Percentiles rank a stretch among this genome's conserved stretches.
phyloP scores from a whole-genome alignment of 2,113 vertebrate species.

The Rhagologus leucostigma region DNA sequence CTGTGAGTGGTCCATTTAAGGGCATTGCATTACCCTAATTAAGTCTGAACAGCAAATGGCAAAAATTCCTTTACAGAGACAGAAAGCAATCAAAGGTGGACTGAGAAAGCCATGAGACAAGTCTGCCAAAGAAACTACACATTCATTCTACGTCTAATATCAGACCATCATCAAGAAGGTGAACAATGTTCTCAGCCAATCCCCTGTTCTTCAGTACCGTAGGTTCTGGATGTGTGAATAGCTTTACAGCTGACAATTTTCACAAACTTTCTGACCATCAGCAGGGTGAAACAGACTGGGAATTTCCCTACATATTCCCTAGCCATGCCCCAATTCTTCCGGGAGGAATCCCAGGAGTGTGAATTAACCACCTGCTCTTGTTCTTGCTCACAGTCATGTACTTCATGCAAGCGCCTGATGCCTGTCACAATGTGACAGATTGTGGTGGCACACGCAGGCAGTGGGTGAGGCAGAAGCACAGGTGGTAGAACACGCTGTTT shows the following conservation, averaged over 20 bases:
- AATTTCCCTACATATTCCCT: neutral
- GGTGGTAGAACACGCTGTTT: neutral
- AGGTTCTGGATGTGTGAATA: neutral
- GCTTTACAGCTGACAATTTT: neutral
- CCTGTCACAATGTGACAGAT: rapidly evolving
- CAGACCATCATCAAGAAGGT: neutral
- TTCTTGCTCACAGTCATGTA: neutral
- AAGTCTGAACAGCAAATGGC: neutral
- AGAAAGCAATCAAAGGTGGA: neutral
- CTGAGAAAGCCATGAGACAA: neutral
- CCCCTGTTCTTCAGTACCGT: neutral
- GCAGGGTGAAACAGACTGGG: neutral
- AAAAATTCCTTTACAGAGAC: neutral
- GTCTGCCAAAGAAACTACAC: neutral
- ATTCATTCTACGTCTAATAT: neutral
- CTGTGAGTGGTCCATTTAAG: neutral
- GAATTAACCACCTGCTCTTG: neutral
- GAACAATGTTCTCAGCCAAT: neutral
- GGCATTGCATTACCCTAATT: neutral
- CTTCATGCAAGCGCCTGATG: rapidly evolving
- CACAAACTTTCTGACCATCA: neutral
- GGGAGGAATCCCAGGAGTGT: neutral
- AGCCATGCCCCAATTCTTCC: neutral
- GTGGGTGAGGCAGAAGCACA: neutral
- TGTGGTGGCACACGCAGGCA: neutral